Conservation (phyloP, 2,797 vertebrate species). For the Trachops cirrhosus region DNA sequence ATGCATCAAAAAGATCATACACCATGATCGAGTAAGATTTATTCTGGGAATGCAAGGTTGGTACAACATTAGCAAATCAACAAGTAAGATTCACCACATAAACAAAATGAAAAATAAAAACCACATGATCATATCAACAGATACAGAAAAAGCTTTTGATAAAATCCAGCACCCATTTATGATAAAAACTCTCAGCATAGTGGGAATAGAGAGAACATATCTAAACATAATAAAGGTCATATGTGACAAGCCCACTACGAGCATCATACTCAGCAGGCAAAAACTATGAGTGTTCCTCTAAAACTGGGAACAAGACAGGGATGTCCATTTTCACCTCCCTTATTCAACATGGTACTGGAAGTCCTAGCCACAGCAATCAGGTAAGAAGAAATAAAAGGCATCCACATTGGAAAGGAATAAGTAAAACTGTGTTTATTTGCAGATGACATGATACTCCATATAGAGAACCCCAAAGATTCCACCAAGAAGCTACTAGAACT, state of each 20-base stretch:
- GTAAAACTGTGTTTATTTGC: not conserved
- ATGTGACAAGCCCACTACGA: not conserved
- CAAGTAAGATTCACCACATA: not conserved
- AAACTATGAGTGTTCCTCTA: not conserved
- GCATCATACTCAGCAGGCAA: not conserved
- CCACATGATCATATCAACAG: not conserved
- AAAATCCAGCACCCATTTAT: not conserved
- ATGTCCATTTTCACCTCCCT: not conserved
- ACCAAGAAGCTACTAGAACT: too few relatives aligned
- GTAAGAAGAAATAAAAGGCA: not conserved
- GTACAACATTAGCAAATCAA: not conserved
- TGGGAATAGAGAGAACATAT: not conserved
- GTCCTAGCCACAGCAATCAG: not conserved
- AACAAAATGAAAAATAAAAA: not conserved
- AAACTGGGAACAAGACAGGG: not conserved
- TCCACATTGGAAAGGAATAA: not conserved
- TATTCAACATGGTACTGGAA: not conserved
- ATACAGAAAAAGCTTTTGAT: not conserved
- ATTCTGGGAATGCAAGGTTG: not conserved
- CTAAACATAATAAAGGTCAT: not conserved
- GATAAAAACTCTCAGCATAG: not conserved
- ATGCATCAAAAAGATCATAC: not conserved
- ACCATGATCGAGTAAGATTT: not conserved
- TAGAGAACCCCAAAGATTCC: too few relatives aligned
- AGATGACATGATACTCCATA: not conserved